phyloP scores from a whole-genome alignment of 2,113 vertebrate species.

The Rhinoptilus africanus region DNA sequence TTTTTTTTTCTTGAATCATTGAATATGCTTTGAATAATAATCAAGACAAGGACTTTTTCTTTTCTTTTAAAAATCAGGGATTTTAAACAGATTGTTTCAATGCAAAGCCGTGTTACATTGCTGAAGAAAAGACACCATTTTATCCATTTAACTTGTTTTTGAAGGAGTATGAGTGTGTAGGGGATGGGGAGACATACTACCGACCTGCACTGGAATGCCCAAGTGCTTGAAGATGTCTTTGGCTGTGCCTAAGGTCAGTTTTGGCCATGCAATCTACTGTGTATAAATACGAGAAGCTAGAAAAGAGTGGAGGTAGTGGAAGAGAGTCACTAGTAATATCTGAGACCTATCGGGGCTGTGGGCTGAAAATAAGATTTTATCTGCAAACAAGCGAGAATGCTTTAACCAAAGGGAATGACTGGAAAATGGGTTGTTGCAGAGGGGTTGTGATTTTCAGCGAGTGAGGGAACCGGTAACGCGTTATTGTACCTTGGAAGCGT shows the following conservation, averaged over 20 bases:
- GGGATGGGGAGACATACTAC: background rate
- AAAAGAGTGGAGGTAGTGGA: background rate
- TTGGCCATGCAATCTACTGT: background rate
- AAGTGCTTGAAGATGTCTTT: background rate
- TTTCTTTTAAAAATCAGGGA: background rate
- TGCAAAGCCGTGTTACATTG: background rate
- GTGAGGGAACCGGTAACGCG: background rate
- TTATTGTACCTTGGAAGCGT: background rate
- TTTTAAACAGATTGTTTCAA: background rate
- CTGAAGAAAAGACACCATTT: background rate
- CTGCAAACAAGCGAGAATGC: background rate
- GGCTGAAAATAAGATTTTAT: slow-evolving; percentile 10
- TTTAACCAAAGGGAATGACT: background rate
- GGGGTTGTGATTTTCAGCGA: background rate
- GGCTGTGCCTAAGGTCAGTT: background rate
- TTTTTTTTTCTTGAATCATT: background rate
- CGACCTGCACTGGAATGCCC: background rate
- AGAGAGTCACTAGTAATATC: background rate
- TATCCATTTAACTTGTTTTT: background rate
- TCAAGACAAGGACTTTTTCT: background rate
- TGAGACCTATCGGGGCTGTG: background rate
- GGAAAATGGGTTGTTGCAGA: background rate
- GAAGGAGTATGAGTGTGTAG: background rate
- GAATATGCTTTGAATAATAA: slow-evolving; percentile 12
- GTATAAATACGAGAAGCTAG: background rate